A percentile compares a stretch with the other conserved stretches of the same genome.
Evolutionary conservation across 2,888 invertebrate genomes (phyloP).

Genomic region (Drosophila macrospina): DNA sequence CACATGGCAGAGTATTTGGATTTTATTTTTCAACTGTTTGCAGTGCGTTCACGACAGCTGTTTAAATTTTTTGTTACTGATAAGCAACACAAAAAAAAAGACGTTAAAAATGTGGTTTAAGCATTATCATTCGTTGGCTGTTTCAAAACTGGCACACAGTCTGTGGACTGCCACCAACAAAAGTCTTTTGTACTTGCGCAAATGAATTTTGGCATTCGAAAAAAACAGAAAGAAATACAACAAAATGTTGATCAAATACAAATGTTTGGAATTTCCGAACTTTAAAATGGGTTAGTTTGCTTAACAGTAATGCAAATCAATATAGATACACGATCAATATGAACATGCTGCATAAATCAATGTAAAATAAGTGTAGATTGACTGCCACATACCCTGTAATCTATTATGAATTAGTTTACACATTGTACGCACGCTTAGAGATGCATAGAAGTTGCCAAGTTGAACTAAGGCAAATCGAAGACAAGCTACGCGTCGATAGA

Average conservation of each 20-base stretch:
- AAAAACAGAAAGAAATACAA: background rate
- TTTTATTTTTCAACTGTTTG: slow-evolving; percentile 51
- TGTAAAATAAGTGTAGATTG: background rate
- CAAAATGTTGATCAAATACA: slow-evolving; percentile 58
- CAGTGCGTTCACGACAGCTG: slow-evolving; percentile 67
- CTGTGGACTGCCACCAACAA: slow-evolving; percentile 20
- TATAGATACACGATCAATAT: background rate
- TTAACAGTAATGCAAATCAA: slow-evolving; percentile 12
- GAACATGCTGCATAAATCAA: slow-evolving; percentile 36
- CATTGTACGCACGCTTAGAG: background rate
- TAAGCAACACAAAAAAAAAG: slow-evolving; percentile 42
- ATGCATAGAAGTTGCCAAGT: too few relatives aligned
- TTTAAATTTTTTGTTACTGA: slow-evolving; percentile 69
- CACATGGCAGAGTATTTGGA: slow-evolving; percentile 55
- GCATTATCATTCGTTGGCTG: slow-evolving; percentile 34
- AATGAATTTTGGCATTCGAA: slow-evolving; percentile 56
- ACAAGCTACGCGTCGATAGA: background rate
- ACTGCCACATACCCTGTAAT: background rate
- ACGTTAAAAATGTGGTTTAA: slow-evolving; percentile 22
- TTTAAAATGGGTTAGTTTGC: slow-evolving; percentile 61
- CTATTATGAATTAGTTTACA: background rate
- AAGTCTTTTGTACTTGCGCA: slow-evolving; percentile 66
- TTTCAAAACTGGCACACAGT: slow-evolving; percentile 56
- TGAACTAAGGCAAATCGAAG: background rate
- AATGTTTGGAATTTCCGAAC: slow-evolving; percentile 59